Evolutionary conservation across 1,140 invertebrate species (phyloP).

Genomic region (Drosophila bocqueti): DNA sequence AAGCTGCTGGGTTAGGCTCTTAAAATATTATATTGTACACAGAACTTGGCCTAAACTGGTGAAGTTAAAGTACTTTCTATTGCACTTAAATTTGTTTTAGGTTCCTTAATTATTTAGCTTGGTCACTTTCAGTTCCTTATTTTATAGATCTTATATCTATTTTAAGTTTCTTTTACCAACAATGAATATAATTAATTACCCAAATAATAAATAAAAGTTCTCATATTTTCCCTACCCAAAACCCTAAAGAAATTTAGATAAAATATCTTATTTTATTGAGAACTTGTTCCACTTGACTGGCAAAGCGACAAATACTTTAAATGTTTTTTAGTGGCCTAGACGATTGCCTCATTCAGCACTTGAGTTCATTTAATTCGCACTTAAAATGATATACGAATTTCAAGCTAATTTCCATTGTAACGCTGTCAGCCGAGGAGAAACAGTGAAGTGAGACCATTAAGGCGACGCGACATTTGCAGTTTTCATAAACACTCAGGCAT

Average conservation of each 20-base stretch:
- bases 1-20: neutral
- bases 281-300: neutral
- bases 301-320: slow-evolving; percentile 8
- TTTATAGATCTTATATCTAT: neutral
- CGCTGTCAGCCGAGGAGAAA: slow-evolving; percentile 19
- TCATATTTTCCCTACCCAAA: neutral
- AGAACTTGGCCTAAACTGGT: slow-evolving; percentile 12
- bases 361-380: slow-evolving; percentile 45
- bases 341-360: slow-evolving; percentile 46
- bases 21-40: neutral
- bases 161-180: neutral
- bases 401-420: slow-evolving; percentile 47
- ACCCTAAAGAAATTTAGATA: neutral
- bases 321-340: slow-evolving; percentile 9
- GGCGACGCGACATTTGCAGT: slow-evolving; percentile 52
- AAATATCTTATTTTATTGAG: slow-evolving; percentile 4
- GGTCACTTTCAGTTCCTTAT: neutral
- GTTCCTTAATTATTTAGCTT: slow-evolving; percentile 9
- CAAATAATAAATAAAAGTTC: no score
- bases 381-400: slow-evolving; percentile 37
- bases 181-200: no score
- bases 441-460: slow-evolving; percentile 38
- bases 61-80: slow-evolving; percentile 5
- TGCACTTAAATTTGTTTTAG: neutral
- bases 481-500: slow-evolving; percentile 26